phyloP scores from a whole-genome alignment of 1,140 invertebrate species.

The Ceratina calcarata region DNA sequence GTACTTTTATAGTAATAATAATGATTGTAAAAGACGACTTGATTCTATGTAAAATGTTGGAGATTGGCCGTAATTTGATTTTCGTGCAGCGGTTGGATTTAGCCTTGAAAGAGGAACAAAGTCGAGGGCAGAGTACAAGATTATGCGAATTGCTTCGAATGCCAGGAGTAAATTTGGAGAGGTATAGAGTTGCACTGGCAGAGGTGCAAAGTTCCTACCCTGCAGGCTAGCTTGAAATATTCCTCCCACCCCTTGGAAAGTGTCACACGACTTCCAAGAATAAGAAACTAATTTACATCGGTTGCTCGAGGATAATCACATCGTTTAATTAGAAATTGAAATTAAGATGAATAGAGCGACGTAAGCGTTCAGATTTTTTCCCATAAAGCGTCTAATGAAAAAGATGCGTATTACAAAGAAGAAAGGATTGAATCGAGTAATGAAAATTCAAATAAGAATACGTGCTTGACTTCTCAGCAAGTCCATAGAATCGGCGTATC shows the following conservation, averaged over 20 bases:
- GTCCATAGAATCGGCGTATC: not conserved
- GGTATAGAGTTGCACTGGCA: constrained; percentile 19
- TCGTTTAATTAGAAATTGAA: constrained; percentile 3
- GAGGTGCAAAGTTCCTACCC: constrained; percentile 23
- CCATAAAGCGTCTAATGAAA: too few relatives aligned
- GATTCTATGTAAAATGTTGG: too few relatives aligned
- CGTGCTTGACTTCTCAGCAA: not conserved
- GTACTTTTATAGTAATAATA: too few relatives aligned
- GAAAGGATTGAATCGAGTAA: not conserved
- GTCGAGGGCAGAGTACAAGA: constrained; percentile 11
- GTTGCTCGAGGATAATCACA: not conserved
- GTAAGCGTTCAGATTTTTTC: too few relatives aligned
- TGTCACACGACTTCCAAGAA: constrained; percentile 5
- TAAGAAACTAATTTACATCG: constrained; percentile 29
- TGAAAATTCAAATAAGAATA: too few relatives aligned
- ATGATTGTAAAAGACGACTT: too few relatives aligned
- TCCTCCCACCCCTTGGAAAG: not conserved
- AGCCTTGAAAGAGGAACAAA: not conserved
- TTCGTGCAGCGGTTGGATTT: not conserved
- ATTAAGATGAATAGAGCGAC: not conserved
- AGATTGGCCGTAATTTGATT: not conserved
- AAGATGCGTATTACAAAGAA: not conserved
- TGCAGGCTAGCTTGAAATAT: constrained; percentile 2
- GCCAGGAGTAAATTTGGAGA: constrained; percentile 26
- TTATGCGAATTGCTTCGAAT: constrained; percentile 28